phyloP scores from a whole-genome alignment of 2,888 invertebrate species.

The Ellobium chinense region DNA sequence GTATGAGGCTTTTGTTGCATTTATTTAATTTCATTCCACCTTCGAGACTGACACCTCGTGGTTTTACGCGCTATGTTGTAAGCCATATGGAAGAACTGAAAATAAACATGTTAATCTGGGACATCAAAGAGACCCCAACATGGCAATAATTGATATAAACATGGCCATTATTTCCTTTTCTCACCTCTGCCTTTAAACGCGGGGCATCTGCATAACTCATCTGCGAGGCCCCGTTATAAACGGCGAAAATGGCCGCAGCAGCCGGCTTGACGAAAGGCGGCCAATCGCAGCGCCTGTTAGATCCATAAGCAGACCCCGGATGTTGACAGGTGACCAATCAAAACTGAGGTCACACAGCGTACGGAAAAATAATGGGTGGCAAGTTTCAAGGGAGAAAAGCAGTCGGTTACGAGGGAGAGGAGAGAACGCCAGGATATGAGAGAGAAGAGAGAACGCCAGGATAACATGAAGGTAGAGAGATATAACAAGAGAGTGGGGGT shows the following conservation, averaged over 20 bases:
- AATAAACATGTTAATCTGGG: neutral
- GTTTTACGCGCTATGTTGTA: too few species aligned
- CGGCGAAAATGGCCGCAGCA: neutral
- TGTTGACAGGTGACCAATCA: neutral
- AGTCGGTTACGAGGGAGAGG: too few species aligned
- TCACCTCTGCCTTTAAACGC: neutral
- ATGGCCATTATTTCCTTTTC: neutral
- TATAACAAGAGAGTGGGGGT: too few species aligned
- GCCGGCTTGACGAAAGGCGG: neutral
- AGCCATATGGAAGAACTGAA: neutral
- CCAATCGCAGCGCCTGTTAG: neutral
- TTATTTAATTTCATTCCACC: too few species aligned
- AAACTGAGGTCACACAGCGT: neutral
- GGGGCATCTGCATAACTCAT: neutral
- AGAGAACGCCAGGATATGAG: too few species aligned
- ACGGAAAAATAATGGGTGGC: neutral
- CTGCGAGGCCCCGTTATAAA: neutral
- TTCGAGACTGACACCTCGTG: too few species aligned
- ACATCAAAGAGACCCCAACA: neutral
- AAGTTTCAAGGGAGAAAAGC: neutral
- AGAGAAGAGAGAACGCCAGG: too few species aligned
- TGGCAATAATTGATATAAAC: neutral
- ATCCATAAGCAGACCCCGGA: neutral
- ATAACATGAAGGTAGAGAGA: too few species aligned
- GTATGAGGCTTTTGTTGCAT: too few species aligned